Evolutionary conservation across 2,888 invertebrate species (phyloP).

Genomic region (Apodemia mormo): DNA sequence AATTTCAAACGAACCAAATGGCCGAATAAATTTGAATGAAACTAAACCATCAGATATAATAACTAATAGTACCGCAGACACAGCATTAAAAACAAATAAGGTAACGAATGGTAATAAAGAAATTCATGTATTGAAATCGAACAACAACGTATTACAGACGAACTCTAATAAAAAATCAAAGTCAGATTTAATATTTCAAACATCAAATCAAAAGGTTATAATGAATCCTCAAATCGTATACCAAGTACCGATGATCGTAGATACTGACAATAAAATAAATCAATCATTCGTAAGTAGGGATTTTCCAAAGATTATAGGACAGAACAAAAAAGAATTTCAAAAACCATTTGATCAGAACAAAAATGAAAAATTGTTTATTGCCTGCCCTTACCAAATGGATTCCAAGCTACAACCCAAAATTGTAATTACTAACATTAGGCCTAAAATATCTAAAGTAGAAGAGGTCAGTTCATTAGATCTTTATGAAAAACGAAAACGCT

Average conservation of each 20-base stretch:
- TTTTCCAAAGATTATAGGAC: slow-evolving; percentile 47
- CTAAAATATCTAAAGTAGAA: slow-evolving; percentile 55
- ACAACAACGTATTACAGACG: slow-evolving; percentile 57
- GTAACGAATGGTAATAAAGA: slow-evolving; percentile 53
- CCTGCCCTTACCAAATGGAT: slow-evolving; percentile 69
- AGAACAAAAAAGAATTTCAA: slow-evolving; percentile 50
- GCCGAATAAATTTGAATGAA: slow-evolving; percentile 51
- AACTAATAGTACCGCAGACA: slow-evolving; percentile 42
- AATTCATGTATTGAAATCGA: slow-evolving; percentile 58
- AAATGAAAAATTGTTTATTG: slow-evolving; percentile 63
- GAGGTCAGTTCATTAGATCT: slow-evolving; percentile 75
- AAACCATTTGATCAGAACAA: slow-evolving; percentile 53
- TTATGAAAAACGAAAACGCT: slow-evolving; percentile 76
- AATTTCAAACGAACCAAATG: slow-evolving; percentile 49
- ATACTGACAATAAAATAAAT: slow-evolving; percentile 55
- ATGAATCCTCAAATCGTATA: slow-evolving; percentile 69
- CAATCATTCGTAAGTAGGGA: slow-evolving; percentile 52
- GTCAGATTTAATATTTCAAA: slow-evolving; percentile 55
- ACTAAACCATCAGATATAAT: slow-evolving; percentile 45
- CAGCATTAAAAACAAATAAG: slow-evolving; percentile 42
- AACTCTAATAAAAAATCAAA: slow-evolving; percentile 55
- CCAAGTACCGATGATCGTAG: slow-evolving; percentile 67
- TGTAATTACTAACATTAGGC: slow-evolving; percentile 61
- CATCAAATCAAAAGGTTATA: slow-evolving; percentile 61
- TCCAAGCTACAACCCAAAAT: slow-evolving; percentile 65